Percentiles rank a stretch among this genome's conserved stretches.
Conservation (phyloP, 2,113 vertebrate genomes). For the Ameiurus melas region DNA sequence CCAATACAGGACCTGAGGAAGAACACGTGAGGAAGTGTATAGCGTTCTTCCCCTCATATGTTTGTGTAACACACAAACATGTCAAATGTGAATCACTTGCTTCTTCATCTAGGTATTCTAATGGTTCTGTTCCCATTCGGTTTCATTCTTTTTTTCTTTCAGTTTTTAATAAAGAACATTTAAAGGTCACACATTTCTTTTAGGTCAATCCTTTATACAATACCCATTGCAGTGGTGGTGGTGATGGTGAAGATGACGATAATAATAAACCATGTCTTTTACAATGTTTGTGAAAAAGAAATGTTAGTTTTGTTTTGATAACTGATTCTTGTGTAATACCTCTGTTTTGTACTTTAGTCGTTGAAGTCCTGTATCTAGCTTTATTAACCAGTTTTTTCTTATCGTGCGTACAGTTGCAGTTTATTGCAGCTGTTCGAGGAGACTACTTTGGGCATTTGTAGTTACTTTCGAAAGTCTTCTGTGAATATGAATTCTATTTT, state of each 20-base stretch:
- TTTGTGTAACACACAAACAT: conserved; percentile 62
- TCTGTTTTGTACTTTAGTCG: conserved; percentile 59
- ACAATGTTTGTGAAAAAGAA: conserved; percentile 71
- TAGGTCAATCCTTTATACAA: conserved; percentile 65
- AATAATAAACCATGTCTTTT: conserved; percentile 64
- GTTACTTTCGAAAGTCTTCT: conserved; percentile 35
- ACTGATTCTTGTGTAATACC: conserved; percentile 74
- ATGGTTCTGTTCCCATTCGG: conserved; percentile 50
- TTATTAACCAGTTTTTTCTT: conserved; percentile 37
- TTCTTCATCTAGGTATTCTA: conserved; percentile 53
- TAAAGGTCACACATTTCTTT: conserved; percentile 59
- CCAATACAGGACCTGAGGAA: conserved; percentile 1
- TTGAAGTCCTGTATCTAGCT: conserved; percentile 34
- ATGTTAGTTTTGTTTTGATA: conserved; percentile 70
- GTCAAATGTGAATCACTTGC: conserved; percentile 68
- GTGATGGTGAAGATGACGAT: conserved; percentile 47
- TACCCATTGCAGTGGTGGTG: conserved; percentile 50
- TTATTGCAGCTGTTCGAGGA: conserved; percentile 40
- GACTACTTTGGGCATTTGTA: conserved; percentile 47
- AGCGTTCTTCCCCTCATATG: conserved; percentile 23
- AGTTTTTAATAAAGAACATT: conserved; percentile 65
- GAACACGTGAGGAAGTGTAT: conserved; percentile 38
- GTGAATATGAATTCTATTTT: conserved; percentile 21
- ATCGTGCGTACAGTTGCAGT: conserved; percentile 25
- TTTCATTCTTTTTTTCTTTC: conserved; percentile 38